Evolutionary conservation across 2,797 vertebrate species (phyloP).

Genomic region (Fistularia commersonii): DNA sequence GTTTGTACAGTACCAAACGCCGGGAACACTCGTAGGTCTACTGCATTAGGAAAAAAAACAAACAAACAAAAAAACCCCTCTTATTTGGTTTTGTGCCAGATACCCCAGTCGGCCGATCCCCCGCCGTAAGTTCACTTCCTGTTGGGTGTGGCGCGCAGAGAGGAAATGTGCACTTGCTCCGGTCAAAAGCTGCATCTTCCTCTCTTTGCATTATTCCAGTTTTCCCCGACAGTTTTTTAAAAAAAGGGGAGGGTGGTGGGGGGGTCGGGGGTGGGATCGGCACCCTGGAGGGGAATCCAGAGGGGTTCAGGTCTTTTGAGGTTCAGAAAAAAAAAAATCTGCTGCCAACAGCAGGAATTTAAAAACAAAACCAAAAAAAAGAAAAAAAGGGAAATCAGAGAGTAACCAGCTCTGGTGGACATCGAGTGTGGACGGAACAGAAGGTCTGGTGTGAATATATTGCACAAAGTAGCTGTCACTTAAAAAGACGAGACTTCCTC

Average conservation of each 20-base stretch:
- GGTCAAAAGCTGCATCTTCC: conserved; percentile 7
- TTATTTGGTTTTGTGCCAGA: conserved; percentile 82
- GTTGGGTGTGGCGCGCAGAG: conserved; percentile 60
- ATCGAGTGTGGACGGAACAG: conserved; percentile 68
- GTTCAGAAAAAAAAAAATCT: conserved; percentile 50
- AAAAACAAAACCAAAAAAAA: conserved; percentile 9
- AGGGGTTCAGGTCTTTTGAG: conserved; percentile 51
- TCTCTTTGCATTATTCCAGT: conserved; percentile 52
- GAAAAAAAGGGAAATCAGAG: conserved; percentile 15
- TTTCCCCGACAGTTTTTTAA: conserved; percentile 56
- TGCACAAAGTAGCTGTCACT: conserved; percentile 75
- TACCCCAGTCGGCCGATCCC: conserved; percentile 57
- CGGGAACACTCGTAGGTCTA: conserved; percentile 75
- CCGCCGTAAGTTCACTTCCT: conserved; percentile 58
- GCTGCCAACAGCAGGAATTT: conserved; percentile 51
- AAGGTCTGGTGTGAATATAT: conserved; percentile 71
- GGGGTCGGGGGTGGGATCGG: too few species aligned
- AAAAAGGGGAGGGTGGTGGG: not conserved
- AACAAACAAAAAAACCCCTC: conserved; percentile 64
- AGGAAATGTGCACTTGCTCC: conserved; percentile 59
- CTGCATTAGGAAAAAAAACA: conserved; percentile 72
- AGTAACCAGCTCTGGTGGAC: conserved; percentile 49
- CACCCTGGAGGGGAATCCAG: conserved; percentile 56
- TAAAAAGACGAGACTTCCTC: conserved; percentile 46
- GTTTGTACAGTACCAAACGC: conserved; percentile 76